phyloP scores from a whole-genome alignment of 2,797 vertebrate species.

The Microcaecilia unicolor region DNA sequence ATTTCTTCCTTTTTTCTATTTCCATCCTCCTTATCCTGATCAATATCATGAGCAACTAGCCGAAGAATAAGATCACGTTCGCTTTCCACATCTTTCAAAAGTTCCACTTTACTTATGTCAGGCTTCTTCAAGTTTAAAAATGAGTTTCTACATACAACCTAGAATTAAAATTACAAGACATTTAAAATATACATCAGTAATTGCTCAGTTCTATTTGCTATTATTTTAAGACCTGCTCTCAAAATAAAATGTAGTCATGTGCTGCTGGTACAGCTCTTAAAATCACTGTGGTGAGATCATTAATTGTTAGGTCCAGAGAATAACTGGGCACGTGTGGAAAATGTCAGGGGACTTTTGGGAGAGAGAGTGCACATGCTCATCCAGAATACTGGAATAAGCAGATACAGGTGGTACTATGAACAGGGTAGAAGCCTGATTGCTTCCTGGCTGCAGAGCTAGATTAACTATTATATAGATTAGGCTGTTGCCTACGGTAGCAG shows the following conservation, averaged over 20 bases:
- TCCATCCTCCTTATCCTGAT: background rate
- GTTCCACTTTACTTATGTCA: conserved; percentile 38
- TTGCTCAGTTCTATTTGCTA: background rate
- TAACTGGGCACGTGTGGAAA: too few relatives aligned
- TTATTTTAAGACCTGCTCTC: background rate
- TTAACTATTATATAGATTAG: too few relatives aligned
- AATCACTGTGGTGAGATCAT: too few relatives aligned
- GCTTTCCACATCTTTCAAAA: conserved; percentile 35
- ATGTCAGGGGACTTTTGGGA: too few relatives aligned
- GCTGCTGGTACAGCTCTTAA: too few relatives aligned
- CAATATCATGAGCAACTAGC: conserved; percentile 31
- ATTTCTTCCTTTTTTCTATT: background rate
- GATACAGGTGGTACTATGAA: too few relatives aligned
- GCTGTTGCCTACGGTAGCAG: too few relatives aligned
- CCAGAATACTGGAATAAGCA: too few relatives aligned
- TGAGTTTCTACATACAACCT: conserved; percentile 37
- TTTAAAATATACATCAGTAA: background rate
- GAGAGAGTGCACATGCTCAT: too few relatives aligned
- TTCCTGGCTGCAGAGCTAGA: too few relatives aligned
- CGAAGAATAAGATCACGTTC: conserved; percentile 31
- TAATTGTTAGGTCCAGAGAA: too few relatives aligned
- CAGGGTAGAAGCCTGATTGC: too few relatives aligned
- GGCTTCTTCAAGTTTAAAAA: conserved; percentile 37
- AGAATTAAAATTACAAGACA: conserved; percentile 9
- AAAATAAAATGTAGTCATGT: background rate